Evolutionary conservation across 2,888 invertebrate genomes (phyloP).

Genomic region (Drosophila paramelanica): DNA sequence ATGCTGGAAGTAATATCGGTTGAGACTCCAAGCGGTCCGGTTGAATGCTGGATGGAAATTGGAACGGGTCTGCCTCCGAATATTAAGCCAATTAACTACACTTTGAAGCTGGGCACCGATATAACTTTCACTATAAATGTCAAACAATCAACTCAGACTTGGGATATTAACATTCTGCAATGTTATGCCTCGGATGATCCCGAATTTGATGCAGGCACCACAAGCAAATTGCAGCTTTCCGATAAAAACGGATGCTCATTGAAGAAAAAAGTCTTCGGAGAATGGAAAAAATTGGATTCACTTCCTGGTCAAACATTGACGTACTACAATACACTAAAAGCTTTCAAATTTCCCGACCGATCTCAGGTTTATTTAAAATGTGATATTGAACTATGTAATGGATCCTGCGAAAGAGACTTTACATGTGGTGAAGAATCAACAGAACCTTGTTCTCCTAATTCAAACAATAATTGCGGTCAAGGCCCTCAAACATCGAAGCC

Average conservation of each 20-base stretch:
- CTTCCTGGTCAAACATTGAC: conserved; percentile 88
- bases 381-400: conserved; percentile 87
- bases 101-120: conserved; percentile 89
- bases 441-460: conserved; percentile 32
- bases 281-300: conserved; percentile 88
- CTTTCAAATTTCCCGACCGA: conserved; percentile 91
- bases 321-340: conserved; percentile 89
- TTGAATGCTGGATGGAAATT: conserved; percentile 92
- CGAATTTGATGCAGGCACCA: conserved; percentile 87
- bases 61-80: conserved; percentile 89
- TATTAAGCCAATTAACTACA: conserved; percentile 87
- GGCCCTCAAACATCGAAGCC: conserved; percentile 1
- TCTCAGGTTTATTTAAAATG: conserved; percentile 90
- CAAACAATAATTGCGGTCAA: conserved; percentile 3
- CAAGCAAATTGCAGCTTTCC: conserved; percentile 88
- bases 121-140: conserved; percentile 89
- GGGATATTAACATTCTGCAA: conserved; percentile 89
- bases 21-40: conserved; percentile 88
- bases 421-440: conserved; percentile 59
- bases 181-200: conserved; percentile 90
- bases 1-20: conserved; percentile 90
- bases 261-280: conserved; percentile 88
- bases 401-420: conserved; percentile 69
- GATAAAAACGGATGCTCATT: conserved; percentile 89
- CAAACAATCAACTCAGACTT: conserved; percentile 88